Evolutionary conservation across 2,797 vertebrate genomes (phyloP).

Genomic region (Xerus rutilus): DNA sequence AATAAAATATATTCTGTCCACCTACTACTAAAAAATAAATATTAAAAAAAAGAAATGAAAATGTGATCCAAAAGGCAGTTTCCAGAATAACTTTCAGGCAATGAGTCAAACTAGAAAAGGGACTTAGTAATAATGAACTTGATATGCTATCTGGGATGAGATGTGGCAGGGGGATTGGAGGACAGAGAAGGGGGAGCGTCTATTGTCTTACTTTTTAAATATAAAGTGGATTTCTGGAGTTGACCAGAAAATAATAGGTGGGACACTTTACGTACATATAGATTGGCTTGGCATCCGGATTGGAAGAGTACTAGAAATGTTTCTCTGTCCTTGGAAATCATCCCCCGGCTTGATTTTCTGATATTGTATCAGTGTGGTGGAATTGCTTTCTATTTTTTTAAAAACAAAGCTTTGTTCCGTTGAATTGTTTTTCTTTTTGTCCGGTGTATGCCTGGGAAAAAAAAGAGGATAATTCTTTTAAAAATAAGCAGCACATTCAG

Average conservation of each 20-base stretch:
- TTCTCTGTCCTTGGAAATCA: background rate
- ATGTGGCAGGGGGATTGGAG: background rate
- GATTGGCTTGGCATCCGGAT: background rate
- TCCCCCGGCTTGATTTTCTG: conserved; percentile 35
- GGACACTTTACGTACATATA: background rate
- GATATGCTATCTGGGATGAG: background rate
- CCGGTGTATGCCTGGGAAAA: background rate
- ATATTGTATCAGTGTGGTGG: background rate
- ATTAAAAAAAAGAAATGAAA: conserved; percentile 69
- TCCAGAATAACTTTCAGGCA: conserved; percentile 75
- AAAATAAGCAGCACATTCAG: conserved; percentile 50
- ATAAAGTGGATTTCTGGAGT: conserved; percentile 49
- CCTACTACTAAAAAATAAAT: too few species aligned
- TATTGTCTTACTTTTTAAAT: conserved; percentile 45
- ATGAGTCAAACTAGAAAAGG: background rate
- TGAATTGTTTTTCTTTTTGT: conserved; percentile 13
- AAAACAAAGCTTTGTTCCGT: background rate
- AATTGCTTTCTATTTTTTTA: conserved; percentile 33
- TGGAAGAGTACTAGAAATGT: background rate
- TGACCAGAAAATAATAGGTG: conserved; percentile 8
- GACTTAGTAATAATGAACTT: conserved; percentile 54
- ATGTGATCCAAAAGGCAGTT: conserved; percentile 76
- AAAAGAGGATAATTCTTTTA: conserved; percentile 46
- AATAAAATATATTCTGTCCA: too few species aligned
- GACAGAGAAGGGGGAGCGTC: conserved; percentile 21